phyloP scores from a whole-genome alignment of 1,140 invertebrate species.

The Colletes latitarsis region DNA sequence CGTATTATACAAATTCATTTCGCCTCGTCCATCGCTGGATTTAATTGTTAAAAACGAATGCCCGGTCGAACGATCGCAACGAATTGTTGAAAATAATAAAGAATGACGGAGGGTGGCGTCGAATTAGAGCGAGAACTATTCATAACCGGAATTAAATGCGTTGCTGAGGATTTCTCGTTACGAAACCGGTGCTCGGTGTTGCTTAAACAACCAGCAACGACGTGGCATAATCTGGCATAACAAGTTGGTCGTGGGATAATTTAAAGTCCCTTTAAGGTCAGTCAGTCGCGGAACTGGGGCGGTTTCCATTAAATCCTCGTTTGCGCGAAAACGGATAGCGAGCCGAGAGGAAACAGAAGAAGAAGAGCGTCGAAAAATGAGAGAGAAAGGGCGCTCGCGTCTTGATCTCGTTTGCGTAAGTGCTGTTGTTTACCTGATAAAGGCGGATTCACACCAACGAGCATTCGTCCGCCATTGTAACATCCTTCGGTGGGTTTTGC shows the following conservation, averaged over 20 bases:
- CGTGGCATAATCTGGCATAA: slow-evolving; percentile 17
- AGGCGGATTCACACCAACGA: background rate
- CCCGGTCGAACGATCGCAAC: background rate
- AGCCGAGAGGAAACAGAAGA: slow-evolving; percentile 1
- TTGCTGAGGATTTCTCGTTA: slow-evolving; percentile 4
- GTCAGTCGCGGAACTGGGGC: slow-evolving; percentile 53
- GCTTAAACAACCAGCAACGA: slow-evolving; percentile 23
- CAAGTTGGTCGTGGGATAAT: slow-evolving; percentile 57
- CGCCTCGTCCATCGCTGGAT: no score
- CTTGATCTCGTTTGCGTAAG: slow-evolving; percentile 66
- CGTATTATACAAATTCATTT: no score
- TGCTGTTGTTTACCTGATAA: slow-evolving; percentile 52
- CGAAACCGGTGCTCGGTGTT: background rate
- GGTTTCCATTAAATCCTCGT: slow-evolving; percentile 60
- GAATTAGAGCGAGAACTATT: background rate
- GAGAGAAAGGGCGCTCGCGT: slow-evolving; percentile 46
- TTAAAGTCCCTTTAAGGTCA: slow-evolving; percentile 60
- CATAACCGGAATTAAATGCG: background rate
- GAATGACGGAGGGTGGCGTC: background rate
- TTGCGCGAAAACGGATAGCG: slow-evolving; percentile 24
- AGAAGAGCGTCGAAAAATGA: slow-evolving; percentile 27
- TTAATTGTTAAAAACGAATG: no score
- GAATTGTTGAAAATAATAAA: background rate
- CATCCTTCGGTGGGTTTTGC: no score
- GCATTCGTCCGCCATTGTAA: no score